Conservation (phyloP, 2,888 invertebrate genomes). For the Dynastes maya region DNA sequence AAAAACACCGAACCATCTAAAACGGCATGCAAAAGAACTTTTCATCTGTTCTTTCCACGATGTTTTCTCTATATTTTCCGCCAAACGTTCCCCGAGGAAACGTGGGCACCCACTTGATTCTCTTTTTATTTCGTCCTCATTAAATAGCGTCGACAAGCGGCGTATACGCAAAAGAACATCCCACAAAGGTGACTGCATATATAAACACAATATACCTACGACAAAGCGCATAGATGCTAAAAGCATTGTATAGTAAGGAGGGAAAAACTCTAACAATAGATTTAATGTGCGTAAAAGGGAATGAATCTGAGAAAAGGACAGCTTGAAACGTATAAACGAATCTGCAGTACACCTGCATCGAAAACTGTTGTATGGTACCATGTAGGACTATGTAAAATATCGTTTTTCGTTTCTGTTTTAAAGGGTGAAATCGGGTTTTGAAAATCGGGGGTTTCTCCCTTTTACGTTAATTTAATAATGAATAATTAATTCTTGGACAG, state of each 20-base stretch:
- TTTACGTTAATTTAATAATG: too few species aligned
- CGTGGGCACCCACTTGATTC: slow-evolving; percentile 39
- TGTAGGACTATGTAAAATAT: too few species aligned
- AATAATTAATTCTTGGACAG: too few species aligned
- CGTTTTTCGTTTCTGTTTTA: too few species aligned
- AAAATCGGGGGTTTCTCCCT: too few species aligned
- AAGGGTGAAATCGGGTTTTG: too few species aligned
- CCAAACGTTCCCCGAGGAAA: slow-evolving; percentile 40
- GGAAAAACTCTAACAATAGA: not conserved
- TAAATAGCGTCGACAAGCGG: slow-evolving; percentile 27
- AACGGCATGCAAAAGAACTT: slow-evolving; percentile 43
- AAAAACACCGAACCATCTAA: slow-evolving; percentile 29
- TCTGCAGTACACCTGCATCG: too few species aligned
- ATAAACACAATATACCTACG: slow-evolving; percentile 10
- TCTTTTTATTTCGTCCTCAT: slow-evolving; percentile 34
- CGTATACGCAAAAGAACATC: slow-evolving; percentile 4
- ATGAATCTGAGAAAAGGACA: not conserved
- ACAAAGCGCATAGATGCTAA: not conserved
- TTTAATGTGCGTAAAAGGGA: not conserved
- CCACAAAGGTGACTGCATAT: not conserved
- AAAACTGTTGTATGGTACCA: too few species aligned
- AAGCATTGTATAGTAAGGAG: not conserved
- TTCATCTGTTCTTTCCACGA: slow-evolving; percentile 34
- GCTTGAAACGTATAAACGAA: not conserved
- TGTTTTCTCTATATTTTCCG: slow-evolving; percentile 17